Percentiles rank a stretch among this genome's conserved stretches.
These are phyloP conservation scores for Anolis carolinensis DNA, from an alignment of 2,113 vertebrate genomes.

Conservation along the genomic window DNA sequence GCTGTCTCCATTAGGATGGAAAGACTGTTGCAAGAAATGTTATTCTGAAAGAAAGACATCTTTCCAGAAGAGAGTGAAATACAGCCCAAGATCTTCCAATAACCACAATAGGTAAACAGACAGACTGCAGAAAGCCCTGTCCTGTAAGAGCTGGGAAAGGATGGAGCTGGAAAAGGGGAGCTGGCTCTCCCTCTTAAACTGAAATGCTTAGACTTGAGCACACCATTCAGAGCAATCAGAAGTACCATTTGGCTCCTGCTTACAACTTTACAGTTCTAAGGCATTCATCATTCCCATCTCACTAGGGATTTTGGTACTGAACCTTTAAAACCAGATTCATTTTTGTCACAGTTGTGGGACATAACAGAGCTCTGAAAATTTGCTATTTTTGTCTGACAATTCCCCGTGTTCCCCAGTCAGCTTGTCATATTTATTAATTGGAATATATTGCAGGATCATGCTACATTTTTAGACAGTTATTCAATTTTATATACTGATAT, in stretches of 20 bases:
- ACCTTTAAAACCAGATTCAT: not conserved
- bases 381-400: too few relatives aligned
- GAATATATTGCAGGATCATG: not conserved
- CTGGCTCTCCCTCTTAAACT: not conserved
- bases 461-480: not conserved
- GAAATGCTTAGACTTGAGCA: not conserved
- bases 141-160: too few relatives aligned
- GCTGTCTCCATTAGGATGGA: too few relatives aligned
- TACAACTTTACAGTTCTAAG: not conserved
- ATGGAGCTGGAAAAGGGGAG: not conserved
- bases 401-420: not conserved
- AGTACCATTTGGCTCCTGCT: not conserved
- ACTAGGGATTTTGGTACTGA: not conserved
- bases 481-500: not conserved
- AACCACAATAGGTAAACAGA: too few relatives aligned
- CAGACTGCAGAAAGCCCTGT: too few relatives aligned
- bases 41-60: too few relatives aligned
- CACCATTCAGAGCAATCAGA: not conserved
- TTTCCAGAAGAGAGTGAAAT: too few relatives aligned
- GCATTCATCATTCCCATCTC: not conserved
- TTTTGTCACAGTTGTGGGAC: not conserved
- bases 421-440: not conserved
- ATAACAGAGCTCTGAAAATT: not conserved
- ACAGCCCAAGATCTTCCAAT: too few relatives aligned
- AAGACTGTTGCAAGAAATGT: too few relatives aligned